Conservation (phyloP, 1,140 invertebrate genomes). For the Hesperophylax magnus region DNA sequence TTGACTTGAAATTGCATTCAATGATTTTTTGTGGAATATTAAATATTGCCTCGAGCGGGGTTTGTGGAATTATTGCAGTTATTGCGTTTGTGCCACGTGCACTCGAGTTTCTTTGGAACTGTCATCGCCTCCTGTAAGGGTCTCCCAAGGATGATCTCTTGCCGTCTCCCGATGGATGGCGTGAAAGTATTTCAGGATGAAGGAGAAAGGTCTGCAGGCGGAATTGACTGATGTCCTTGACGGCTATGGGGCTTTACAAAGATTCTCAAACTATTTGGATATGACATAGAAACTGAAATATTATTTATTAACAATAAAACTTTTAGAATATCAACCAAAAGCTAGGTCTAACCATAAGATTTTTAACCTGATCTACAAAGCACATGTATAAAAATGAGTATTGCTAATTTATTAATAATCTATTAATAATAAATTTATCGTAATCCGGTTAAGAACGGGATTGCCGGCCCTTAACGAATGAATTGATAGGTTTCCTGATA, state of each 20-base stretch:
- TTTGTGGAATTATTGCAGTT: constrained; percentile 2
- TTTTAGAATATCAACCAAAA: too few relatives aligned
- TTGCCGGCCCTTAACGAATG: too few relatives aligned
- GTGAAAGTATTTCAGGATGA: constrained; percentile 12
- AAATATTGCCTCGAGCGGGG: neutral
- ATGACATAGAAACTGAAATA: neutral
- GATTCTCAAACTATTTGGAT: constrained; percentile 12
- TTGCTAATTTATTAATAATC: too few relatives aligned
- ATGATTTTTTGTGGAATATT: neutral
- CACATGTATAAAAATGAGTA: too few relatives aligned
- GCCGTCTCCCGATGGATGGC: constrained; percentile 12
- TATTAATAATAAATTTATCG: too few relatives aligned
- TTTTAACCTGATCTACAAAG: too few relatives aligned
- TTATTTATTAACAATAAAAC: too few relatives aligned
- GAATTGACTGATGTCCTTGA: constrained; percentile 1
- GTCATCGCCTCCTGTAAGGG: neutral
- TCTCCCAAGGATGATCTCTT: constrained; percentile 2
- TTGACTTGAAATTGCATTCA: too few relatives aligned
- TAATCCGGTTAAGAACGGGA: too few relatives aligned
- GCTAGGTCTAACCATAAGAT: too few relatives aligned
- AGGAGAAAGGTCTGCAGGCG: neutral
- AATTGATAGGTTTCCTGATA: too few relatives aligned
- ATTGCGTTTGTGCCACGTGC: constrained; percentile 17
- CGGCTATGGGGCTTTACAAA: neutral
- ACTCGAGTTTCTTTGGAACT: neutral